Percentiles rank a stretch among this genome's conserved stretches.
These are phyloP conservation scores for Blastobasis adustella DNA, from an alignment of 2,888 invertebrate species.

Conservation along the genomic window DNA sequence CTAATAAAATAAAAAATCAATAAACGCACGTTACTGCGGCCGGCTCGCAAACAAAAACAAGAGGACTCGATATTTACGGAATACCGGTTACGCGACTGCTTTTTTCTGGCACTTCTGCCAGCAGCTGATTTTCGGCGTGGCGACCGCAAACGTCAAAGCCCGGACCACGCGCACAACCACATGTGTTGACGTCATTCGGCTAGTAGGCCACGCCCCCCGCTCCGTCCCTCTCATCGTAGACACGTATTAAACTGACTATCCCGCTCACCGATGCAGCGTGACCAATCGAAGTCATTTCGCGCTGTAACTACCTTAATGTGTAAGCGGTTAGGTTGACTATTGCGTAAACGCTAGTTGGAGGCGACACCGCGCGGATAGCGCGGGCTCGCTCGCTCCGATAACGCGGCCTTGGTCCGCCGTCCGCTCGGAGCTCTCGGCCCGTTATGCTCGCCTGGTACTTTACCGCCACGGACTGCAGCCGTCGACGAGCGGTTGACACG, in stretches of 20 bases:
- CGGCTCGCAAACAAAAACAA: constrained; percentile 13
- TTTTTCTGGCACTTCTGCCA: constrained; percentile 36
- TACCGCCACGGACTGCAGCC: constrained; percentile 72
- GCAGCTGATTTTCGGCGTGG: constrained; percentile 69
- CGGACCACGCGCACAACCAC: constrained; percentile 51
- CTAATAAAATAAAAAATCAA: constrained; percentile 9
- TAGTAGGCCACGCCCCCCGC: constrained; percentile 42
- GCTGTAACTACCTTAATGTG: constrained; percentile 28
- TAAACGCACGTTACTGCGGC: constrained; percentile 10
- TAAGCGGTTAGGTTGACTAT: constrained; percentile 28
- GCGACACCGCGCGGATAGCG: constrained; percentile 20
- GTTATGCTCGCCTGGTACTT: constrained; percentile 65
- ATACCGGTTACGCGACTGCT: constrained; percentile 15
- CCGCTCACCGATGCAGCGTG: constrained; percentile 48
- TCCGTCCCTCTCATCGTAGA: constrained; percentile 34
- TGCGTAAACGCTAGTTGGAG: constrained; percentile 17
- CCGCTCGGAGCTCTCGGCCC: constrained; percentile 28
- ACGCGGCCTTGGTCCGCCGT: constrained; percentile 30
- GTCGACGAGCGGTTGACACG: constrained; percentile 65
- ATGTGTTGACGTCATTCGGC: constrained; percentile 56
- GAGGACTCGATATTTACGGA: constrained; percentile 8
- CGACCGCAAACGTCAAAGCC: constrained; percentile 46
- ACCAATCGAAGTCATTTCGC: constrained; percentile 29
- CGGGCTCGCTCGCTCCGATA: constrained; percentile 33
- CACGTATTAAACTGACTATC: constrained; percentile 22